Base-by-base conservation (phyloP, 2,113 vertebrate genomes). In the Heteronetta atricapilla region DNA sequence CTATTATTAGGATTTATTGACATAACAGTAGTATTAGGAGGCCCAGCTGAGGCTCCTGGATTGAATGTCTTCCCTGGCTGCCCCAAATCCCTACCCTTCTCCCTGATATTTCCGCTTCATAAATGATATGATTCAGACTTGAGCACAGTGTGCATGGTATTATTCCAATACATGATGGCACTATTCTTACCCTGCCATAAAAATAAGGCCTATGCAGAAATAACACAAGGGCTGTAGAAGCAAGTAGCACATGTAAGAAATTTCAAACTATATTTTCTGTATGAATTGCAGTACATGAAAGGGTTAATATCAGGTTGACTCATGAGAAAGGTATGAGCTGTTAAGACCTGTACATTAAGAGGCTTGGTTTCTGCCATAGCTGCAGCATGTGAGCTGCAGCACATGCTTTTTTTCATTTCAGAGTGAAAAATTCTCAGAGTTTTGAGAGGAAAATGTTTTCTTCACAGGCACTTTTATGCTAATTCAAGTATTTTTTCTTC, bases 1-100 rank as follows among this genome's bases (percentile, higher is more conserved):
- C 23, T 82, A 3, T 40, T 83, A 74, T 79, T 89, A 82, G 77
- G 74, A 82, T 95, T 95, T 85, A 89, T 90, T 87, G 74, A 72
- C 76, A 29, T 58, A 86, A 84, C 36, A 42, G 19, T 62, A 69
- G 38, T 56, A 56, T 88, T 86, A 81, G 81, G 52, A 86, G 73
- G 66, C 52, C 26, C 42, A 88, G 52, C 6, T 75, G 63, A 77
- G 76, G n/a, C 46, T 92, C n/a, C 46, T 53, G 19, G 8, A 23
- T 64, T 60, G 21, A 72, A 64, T 34, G 11, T 63, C 44, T 83
- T 66, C n/a, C 36, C 20, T 6, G 52, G 0, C 13, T 74, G 22
- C 21, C 23, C 53, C 44, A 64, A 50, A 11, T 2, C 8, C 28
- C 10, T 6, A 13, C 15, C 18, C 52, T 64, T 42, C 4, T 48